phyloP scores from a whole-genome alignment of 1,140 invertebrate species.

The Ceratoteleas bidentatus region DNA sequence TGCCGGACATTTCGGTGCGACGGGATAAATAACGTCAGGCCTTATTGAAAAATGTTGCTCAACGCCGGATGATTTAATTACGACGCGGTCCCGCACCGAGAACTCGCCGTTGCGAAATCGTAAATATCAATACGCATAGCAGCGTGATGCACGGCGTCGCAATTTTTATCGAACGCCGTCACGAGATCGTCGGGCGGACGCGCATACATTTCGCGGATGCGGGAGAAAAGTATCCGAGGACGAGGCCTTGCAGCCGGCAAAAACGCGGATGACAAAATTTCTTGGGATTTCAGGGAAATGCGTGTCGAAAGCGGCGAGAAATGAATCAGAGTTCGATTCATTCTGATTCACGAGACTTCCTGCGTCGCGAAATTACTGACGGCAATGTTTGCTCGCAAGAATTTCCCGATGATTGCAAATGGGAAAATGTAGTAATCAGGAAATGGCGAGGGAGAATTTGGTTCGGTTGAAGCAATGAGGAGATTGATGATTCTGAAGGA shows the following conservation, averaged over 20 bases:
- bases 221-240: slow-evolving; percentile 65
- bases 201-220: slow-evolving; percentile 55
- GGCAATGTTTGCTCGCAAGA: too few species aligned
- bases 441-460: too few species aligned
- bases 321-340: too few species aligned
- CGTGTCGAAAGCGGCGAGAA: too few species aligned
- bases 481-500: too few species aligned
- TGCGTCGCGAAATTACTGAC: too few species aligned
- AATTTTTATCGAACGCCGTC: slow-evolving; percentile 63
- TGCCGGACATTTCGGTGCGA: slow-evolving; percentile 35
- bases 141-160: slow-evolving; percentile 41
- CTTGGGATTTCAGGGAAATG: not conserved
- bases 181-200: slow-evolving; percentile 55
- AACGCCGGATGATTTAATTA: slow-evolving; percentile 61
- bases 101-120: slow-evolving; percentile 50
- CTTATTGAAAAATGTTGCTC: slow-evolving; percentile 60
- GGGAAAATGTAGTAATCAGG: too few species aligned
- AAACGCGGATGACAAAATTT: slow-evolving; percentile 13
- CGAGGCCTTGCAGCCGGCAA: slow-evolving; percentile 51
- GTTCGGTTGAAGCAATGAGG: too few species aligned
- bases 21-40: slow-evolving; percentile 58
- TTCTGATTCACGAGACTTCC: too few species aligned
- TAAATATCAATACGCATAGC: slow-evolving; percentile 59
- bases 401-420: too few species aligned
- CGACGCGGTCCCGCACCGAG: slow-evolving; percentile 33